phyloP scores from a whole-genome alignment of 2,888 invertebrate species.

The Boloria selene region DNA sequence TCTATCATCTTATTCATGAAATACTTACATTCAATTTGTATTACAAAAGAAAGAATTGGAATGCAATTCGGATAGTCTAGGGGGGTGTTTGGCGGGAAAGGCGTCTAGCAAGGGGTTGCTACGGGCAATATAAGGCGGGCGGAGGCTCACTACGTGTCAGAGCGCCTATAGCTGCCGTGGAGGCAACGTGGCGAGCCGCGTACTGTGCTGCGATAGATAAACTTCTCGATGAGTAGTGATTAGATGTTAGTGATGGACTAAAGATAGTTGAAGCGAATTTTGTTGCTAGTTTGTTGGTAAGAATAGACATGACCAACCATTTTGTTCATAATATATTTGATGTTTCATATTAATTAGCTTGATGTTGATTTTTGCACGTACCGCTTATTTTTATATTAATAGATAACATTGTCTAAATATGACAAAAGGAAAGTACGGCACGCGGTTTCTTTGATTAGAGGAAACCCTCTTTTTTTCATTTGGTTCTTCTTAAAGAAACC shows the following conservation, averaged over 20 bases:
- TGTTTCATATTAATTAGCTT: not conserved
- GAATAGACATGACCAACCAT: constrained; percentile 27
- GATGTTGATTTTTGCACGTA: not conserved
- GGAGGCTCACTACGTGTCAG: constrained; percentile 57
- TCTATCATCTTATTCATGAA: constrained; percentile 18
- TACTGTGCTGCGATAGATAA: constrained; percentile 55
- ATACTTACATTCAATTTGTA: constrained; percentile 32
- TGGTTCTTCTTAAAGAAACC: too few species aligned
- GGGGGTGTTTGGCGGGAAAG: constrained; percentile 45
- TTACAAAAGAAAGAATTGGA: constrained; percentile 32
- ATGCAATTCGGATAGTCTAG: constrained; percentile 30
- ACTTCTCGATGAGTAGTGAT: constrained; percentile 43
- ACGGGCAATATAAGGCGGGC: constrained; percentile 63
- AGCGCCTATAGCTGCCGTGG: constrained; percentile 59
- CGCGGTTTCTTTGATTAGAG: too few species aligned
- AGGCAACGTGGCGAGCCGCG: constrained; percentile 53
- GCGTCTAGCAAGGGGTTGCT: constrained; percentile 40
- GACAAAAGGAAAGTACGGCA: not conserved
- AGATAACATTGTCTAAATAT: not conserved
- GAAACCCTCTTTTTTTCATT: too few species aligned
- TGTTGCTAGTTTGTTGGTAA: constrained; percentile 37
- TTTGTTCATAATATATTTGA: constrained; percentile 4
- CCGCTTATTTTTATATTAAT: not conserved
- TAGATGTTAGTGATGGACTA: constrained; percentile 33
- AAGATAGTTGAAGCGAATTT: constrained; percentile 30